Conservation (phyloP, 2,797 vertebrate species). For the Chiloscyllium punctatum region DNA sequence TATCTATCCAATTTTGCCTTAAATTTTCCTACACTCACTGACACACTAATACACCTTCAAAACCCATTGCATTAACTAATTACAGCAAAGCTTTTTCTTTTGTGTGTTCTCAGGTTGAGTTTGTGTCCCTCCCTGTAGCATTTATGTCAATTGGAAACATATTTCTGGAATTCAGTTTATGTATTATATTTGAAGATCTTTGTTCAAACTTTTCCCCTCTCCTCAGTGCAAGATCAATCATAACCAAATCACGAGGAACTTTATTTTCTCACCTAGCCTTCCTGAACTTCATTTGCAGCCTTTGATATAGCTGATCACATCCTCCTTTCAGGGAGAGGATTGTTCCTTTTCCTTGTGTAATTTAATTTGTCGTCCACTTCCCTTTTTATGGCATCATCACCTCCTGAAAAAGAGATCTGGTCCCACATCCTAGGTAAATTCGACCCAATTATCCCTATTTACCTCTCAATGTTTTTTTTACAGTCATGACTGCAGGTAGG, state of each 20-base stretch:
- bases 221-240: not conserved
- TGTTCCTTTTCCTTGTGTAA: not conserved
- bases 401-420: not conserved
- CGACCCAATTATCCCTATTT: not conserved
- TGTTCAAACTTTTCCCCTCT: not conserved
- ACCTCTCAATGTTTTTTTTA: not conserved
- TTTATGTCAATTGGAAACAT: not conserved
- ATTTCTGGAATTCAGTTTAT: not conserved
- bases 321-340: not conserved
- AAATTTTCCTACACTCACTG: not conserved
- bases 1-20: not conserved
- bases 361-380: not conserved
- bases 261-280: not conserved
- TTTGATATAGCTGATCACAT: not conserved
- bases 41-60: not conserved
- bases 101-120: not conserved
- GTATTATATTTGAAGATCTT: not conserved
- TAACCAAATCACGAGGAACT: not conserved
- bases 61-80: not conserved
- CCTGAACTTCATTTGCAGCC: not conserved
- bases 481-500: not conserved
- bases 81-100: not conserved
- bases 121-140: not conserved
- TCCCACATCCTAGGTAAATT: not conserved
- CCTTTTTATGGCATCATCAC: not conserved